Conservation (phyloP, 1,140 invertebrate genomes). For the Zophobas morio region DNA sequence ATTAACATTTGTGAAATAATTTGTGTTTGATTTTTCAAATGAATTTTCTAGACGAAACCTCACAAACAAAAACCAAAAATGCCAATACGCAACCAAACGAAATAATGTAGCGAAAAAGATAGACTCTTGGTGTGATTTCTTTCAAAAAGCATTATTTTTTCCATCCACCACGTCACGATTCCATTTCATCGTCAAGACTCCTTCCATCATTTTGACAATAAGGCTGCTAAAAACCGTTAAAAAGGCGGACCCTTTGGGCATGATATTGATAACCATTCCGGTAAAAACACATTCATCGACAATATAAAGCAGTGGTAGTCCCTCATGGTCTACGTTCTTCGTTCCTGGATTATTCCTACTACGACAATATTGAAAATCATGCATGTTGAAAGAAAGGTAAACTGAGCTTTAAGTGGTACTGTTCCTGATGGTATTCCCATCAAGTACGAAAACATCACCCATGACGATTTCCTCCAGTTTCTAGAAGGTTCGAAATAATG, state of each 20-base stretch:
- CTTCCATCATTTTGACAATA: not conserved
- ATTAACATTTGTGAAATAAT: no score
- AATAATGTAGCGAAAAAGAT: no score
- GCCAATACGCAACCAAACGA: no score
- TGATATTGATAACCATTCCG: slow-evolving; percentile 34
- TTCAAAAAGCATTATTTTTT: no score
- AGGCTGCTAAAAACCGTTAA: slow-evolving; percentile 38
- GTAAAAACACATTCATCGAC: slow-evolving; percentile 46
- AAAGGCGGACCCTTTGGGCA: slow-evolving; percentile 50
- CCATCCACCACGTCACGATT: slow-evolving; percentile 56
- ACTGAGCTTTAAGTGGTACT: not conserved
- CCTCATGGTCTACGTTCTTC: slow-evolving; percentile 13
- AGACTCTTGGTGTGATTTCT: no score
- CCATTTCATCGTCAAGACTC: slow-evolving; percentile 60
- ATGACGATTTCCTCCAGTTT: not conserved
- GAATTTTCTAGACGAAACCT: no score
- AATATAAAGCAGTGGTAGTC: slow-evolving; percentile 48
- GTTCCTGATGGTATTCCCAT: not conserved
- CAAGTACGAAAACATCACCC: not conserved
- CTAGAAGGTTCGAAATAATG: not conserved
- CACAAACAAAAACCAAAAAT: no score
- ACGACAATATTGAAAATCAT: slow-evolving; percentile 12
- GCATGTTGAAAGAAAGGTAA: not conserved
- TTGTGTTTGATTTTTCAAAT: no score
- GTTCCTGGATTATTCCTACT: not conserved